phyloP scores from a whole-genome alignment of 1,140 invertebrate genomes.

The Pseudomyrmex cubaensis region DNA sequence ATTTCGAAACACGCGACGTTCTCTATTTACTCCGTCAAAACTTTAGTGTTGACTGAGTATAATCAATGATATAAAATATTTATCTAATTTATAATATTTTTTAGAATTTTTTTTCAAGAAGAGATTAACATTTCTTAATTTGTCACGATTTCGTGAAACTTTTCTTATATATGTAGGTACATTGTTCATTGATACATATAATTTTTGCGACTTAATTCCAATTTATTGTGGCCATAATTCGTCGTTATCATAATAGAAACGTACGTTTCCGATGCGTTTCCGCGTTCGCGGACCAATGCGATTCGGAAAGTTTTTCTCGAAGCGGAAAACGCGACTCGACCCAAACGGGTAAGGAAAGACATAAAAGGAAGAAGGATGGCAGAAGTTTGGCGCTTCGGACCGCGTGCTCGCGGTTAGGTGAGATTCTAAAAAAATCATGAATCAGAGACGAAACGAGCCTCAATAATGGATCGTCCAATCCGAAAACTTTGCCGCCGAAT shows the following conservation, averaged over 20 bases:
- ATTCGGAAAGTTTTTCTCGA: conserved; percentile 50
- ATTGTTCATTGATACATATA: conserved; percentile 8
- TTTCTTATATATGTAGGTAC: conserved; percentile 1
- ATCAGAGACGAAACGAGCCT: conserved; percentile 64
- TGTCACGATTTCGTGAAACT: not conserved
- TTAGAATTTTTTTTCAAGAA: not conserved
- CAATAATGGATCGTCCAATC: conserved; percentile 71
- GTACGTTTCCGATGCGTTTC: conserved; percentile 35
- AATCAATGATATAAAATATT: conserved; percentile 20
- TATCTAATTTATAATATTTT: not conserved
- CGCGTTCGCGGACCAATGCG: conserved; percentile 9
- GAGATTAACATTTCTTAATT: conserved; percentile 6
- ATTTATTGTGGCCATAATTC: conserved; percentile 27
- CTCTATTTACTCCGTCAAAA: conserved; percentile 11
- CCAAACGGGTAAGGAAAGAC: conserved; percentile 45
- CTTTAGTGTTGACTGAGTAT: not conserved
- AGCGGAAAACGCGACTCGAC: conserved; percentile 27
- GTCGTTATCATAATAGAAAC: conserved; percentile 62
- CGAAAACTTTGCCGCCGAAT: conserved; percentile 51
- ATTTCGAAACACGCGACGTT: conserved; percentile 1
- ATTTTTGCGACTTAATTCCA: not conserved
- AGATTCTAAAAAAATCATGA: conserved; percentile 69
- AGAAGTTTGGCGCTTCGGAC: conserved; percentile 53
- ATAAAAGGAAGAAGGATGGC: conserved; percentile 43
- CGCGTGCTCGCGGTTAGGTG: conserved; percentile 55